Conservation (phyloP, 2,113 vertebrate genomes). For the Neoarius graeffei region DNA sequence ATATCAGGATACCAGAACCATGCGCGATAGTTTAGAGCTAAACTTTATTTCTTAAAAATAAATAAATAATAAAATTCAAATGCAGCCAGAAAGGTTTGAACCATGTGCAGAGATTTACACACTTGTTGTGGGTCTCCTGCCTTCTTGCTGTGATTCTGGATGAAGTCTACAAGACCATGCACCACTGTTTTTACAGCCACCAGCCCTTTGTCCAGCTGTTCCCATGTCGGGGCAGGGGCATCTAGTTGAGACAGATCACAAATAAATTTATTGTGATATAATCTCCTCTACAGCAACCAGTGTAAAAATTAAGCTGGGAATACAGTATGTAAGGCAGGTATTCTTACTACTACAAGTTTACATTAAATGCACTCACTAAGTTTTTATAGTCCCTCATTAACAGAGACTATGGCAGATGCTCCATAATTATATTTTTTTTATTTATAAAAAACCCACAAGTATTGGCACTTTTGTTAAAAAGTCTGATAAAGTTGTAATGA, state of each 20-base stretch:
- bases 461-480: background rate
- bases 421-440: no score
- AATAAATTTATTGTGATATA: background rate
- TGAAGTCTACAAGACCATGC: conserved; percentile 96
- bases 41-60: background rate
- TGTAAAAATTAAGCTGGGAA: background rate
- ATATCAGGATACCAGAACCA: background rate
- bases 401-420: no score
- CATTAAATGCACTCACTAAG: background rate
- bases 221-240: conserved; percentile 95
- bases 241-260: conserved; percentile 64
- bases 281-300: background rate
- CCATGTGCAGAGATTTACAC: background rate
- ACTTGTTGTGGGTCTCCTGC: conserved; percentile 92
- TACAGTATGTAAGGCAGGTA: background rate
- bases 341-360: background rate
- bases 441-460: no score
- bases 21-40: background rate
- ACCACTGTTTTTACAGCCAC: conserved; percentile 97
- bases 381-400: background rate
- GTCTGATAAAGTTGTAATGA: background rate
- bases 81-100: no score
- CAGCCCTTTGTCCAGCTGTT: conserved; percentile 93
- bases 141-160: conserved; percentile 99
- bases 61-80: no score